Base-by-base conservation (phyloP, 2,888 invertebrate genomes). In the Teleogryllus oceanicus region DNA sequence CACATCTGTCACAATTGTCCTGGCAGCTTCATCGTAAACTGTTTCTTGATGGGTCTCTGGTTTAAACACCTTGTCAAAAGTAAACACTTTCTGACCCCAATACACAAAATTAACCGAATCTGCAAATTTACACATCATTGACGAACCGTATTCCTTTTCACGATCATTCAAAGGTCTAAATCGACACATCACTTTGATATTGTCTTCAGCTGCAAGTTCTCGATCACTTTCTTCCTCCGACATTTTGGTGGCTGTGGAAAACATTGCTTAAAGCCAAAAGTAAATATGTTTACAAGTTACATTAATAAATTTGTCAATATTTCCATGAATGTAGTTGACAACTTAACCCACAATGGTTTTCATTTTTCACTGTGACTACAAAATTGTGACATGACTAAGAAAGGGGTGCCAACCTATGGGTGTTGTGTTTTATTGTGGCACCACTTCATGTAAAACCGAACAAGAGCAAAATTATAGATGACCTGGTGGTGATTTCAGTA, bases 11-110 rank as follows among this genome's bases (percentile, higher is more conserved):
- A 99, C 99, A 90, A 99, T 99, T 84, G 98, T 97, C 88, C 97
- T 98, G 83, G 99, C 99, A 80, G 97, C 96, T 88, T 97, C 97
- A 92, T 95, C 96, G 90, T 99, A 99, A 24, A 99, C 98, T 89
- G 97, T 96, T 87, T 99, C 99, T 91, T 99, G 99, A 77, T 97
- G 95, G 84, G 97, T 97, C 90, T 97, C 98, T 85, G 99, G 99
- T 89, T 98, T 99, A 89, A 99, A 97, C 85, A 99, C 98, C 92
- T 97, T 97, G 89, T 99, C 99, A 89, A 97, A 99, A 85, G 97
- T 91, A 90, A 98, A 99, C 83, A 98, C 96, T 92, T 99, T 99
- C 80, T 93, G 90, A 98, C 98, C 91, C 95, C 97, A 88, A 98
- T 96, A 94, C 89, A 98, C 95, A 88, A 96, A 96, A 88, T 96